Conservation (phyloP, 2,797 vertebrate species). For the Poecilia gillii region DNA sequence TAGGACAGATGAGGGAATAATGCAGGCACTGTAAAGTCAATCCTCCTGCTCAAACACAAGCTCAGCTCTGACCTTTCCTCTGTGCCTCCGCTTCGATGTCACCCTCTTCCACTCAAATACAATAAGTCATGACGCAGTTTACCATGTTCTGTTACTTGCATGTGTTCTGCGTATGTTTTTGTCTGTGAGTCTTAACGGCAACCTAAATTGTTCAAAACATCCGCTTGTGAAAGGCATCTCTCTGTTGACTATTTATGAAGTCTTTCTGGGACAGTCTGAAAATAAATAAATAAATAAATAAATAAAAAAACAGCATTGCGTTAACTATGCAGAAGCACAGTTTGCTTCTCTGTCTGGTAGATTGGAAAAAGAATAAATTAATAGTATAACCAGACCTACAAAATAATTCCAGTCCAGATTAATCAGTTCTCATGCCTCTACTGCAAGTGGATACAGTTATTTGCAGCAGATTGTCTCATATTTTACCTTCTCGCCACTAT, state of each 20-base stretch:
- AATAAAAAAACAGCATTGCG: conserved; percentile 25
- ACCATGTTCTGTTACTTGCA: conserved; percentile 30
- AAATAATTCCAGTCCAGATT: conserved; percentile 14
- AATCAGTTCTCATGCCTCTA: conserved; percentile 17
- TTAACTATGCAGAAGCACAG: conserved; percentile 57
- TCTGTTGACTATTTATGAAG: conserved; percentile 58
- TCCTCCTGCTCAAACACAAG: conserved; percentile 54
- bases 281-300: conserved; percentile 9
- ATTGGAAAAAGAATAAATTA: conserved; percentile 41
- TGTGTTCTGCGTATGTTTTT: conserved; percentile 9
- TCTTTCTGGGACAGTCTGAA: conserved; percentile 36
- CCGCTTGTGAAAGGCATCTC: conserved; percentile 53
- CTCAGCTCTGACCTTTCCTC: conserved; percentile 45
- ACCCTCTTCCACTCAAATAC: conserved; percentile 36
- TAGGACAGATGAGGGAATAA: conserved; percentile 34
- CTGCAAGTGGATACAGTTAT: conserved; percentile 4
- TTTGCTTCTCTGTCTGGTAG: conserved; percentile 48
- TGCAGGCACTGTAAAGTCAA: conserved; percentile 15
- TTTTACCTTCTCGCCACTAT: not conserved
- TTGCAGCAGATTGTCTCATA: conserved; percentile 3
- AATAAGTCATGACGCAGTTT: conserved; percentile 46
- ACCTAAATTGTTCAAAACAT: conserved; percentile 59
- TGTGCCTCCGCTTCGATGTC: conserved; percentile 29
- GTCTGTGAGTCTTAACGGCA: conserved; percentile 30
- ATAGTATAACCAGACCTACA: conserved; percentile 21